Evolutionary conservation across 2,797 vertebrate species (phyloP), one percentile per base, ranked within the genome.

Genomic region (Pantherophis vulpinus): DNA sequence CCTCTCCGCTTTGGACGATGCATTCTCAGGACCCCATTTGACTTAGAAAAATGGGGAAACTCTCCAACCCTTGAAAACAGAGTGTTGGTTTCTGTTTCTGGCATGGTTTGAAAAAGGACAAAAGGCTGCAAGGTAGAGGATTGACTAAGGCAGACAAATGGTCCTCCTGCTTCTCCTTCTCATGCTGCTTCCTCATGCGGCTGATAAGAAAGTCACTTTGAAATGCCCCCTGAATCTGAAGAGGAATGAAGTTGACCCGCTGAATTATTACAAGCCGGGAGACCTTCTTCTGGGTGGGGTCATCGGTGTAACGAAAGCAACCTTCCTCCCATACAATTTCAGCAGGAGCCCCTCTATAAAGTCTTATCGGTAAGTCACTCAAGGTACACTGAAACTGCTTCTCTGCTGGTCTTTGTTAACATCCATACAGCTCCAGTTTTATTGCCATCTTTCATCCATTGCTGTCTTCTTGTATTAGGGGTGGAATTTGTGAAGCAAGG

Each of bases 341-440:
- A 74, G 14, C 66, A 74, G 66, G 14, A 74, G 66, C 66, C n/a
- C 66, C n/a, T 74, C 66, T 16, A 74, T 32, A 74, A 74, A 16
- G n/a, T 32, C 18, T 32, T 2, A 18, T 32, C 14, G 6, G 66
- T 74, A 74, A 8, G 66, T 74, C 66, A 74, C 0, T 0, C 5
- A 14, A 70, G n/a, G 12, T n/a, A n/a, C 29, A 5, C 5, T 6
- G 13, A 66, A 66, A 70, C 29, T n/a, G 29, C 5, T 70, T 70
- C 7, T 70, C 13, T 70, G 5, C n/a, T 32, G 3, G 42, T 32
- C 66, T 32, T 70, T 32, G n/a, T n/a, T 70, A 32, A 32, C 12
- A 16, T 70, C 13, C 66, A 70, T 0, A 1, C 29, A 13, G 1
- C 29, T n/a, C 13, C 66, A 32, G n/a, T 70, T 32, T 32, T 27